Base-by-base conservation (phyloP, 2,797 vertebrate genomes). In the Falco rusticolus region DNA sequence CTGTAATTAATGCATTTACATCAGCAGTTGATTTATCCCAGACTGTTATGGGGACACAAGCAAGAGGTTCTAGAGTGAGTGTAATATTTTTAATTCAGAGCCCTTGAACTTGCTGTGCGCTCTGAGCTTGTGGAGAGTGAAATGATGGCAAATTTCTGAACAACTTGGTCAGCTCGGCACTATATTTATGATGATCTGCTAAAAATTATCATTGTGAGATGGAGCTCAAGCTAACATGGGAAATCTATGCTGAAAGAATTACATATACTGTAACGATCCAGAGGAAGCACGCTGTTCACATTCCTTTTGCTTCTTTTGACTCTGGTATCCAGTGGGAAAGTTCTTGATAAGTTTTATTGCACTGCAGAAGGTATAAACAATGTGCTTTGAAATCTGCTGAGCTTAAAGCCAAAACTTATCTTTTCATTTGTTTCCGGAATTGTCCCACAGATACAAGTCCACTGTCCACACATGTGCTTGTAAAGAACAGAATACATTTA, bases 341-440 rank as follows among this genome's bases (percentile, higher is more conserved):
- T 92, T 87, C 90, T 92, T 89, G 92, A 93, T 95, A 91, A 96
- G 75, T 79, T 95, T 95, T 94, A 95, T 87, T 89, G 75, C 93
- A 33, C 93, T 71, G 82, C 51, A 80, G 89, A 95, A 84, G 63
- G 89, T 89, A 80, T 85, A 93, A 96, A 95, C 71, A 93, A 87
- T 85, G 86, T 51, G 71, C 63, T 92, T 89, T 83, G 93, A 92
- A 93, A 92, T 89, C 84, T 83, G 25, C 53, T 78, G 69, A 90
- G 75, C 56, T 85, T 87, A 77, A 90, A 61, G 65, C 34, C 82
- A 12, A 74, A 91, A 89, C 64, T 92, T 94, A 89, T 87, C 79
- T 89, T 71, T 92, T 71, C 11, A 33, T 93, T 94, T 92, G 29
- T 91, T 95, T 92, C 86, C 94, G 75, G 71, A 92, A 71, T 85